phyloP scores from a whole-genome alignment of 2,797 vertebrate genomes.

The Diceros bicornis region DNA sequence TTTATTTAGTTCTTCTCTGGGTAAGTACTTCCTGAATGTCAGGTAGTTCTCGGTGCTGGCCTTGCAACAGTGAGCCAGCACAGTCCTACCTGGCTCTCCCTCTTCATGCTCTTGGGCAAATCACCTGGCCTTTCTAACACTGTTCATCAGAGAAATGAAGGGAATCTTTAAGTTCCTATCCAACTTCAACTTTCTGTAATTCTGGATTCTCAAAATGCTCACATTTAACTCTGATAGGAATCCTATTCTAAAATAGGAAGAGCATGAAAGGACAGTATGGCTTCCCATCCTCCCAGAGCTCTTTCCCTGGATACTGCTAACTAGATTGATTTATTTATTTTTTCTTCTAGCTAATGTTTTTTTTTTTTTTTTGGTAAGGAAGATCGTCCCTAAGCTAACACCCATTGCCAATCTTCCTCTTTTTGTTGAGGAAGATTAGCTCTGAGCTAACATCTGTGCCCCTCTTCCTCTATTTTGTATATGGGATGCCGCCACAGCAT shows the following conservation, averaged over 20 bases:
- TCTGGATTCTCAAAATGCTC: not conserved
- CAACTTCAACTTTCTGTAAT: not conserved
- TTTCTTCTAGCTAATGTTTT: conserved; percentile 58
- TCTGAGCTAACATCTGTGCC: no score
- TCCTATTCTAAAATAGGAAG: not conserved
- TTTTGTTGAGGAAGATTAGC: no score
- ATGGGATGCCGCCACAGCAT: no score
- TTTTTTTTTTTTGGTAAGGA: no score
- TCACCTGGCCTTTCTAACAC: not conserved
- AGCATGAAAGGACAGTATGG: not conserved
- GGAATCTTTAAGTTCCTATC: not conserved
- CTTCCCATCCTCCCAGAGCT: not conserved
- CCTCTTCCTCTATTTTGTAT: no score
- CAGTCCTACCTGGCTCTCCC: not conserved
- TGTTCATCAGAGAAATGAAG: not conserved
- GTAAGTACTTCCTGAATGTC: not conserved
- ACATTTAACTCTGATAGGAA: not conserved
- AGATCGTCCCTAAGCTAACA: no score
- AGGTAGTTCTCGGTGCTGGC: not conserved
- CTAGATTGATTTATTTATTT: conserved; percentile 59
- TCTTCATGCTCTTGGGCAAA: not conserved
- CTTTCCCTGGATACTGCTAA: conserved; percentile 47
- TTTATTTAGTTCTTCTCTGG: not conserved
- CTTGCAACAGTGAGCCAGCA: not conserved
- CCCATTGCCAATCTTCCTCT: no score